Evolutionary conservation across 2,888 invertebrate genomes (phyloP).

Genomic region (Ctenicera cuprea): DNA sequence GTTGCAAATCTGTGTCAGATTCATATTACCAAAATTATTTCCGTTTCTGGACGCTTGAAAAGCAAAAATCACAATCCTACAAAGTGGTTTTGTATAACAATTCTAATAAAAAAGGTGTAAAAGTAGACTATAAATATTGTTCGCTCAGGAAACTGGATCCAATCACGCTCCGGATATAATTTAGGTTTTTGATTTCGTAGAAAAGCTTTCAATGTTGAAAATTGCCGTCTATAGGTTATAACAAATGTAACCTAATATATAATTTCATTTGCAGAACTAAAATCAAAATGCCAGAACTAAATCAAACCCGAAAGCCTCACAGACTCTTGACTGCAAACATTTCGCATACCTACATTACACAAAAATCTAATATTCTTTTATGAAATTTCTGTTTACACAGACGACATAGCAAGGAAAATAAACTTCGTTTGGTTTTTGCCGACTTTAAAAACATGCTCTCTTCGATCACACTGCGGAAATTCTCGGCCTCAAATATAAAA

Average conservation of each 20-base stretch:
- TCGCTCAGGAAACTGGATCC: too few relatives aligned
- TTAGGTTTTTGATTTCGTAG: too few relatives aligned
- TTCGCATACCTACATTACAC: slow-evolving; percentile 23
- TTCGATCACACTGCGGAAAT: background rate
- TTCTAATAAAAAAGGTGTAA: too few relatives aligned
- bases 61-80: too few relatives aligned
- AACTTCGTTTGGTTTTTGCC: slow-evolving; percentile 21
- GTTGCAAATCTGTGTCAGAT: slow-evolving; percentile 4
- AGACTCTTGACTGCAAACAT: background rate
- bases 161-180: too few relatives aligned
- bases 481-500: too few relatives aligned
- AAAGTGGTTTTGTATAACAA: too few relatives aligned
- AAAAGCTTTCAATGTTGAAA: too few relatives aligned
- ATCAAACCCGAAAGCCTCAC: slow-evolving; percentile 1
- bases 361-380: slow-evolving; percentile 27
- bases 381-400: slow-evolving; percentile 24
- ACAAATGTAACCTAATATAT: too few relatives aligned
- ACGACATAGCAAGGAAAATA: slow-evolving; percentile 19
- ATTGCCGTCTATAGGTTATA: too few relatives aligned
- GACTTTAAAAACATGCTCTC: slow-evolving; percentile 10
- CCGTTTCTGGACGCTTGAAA: background rate
- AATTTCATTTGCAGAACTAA: background rate
- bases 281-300: slow-evolving; percentile 7
- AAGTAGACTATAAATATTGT: too few relatives aligned
- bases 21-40: slow-evolving; percentile 6